Base-by-base conservation (phyloP, 1,140 invertebrate species). In the Pemphigus obesinymphae region DNA sequence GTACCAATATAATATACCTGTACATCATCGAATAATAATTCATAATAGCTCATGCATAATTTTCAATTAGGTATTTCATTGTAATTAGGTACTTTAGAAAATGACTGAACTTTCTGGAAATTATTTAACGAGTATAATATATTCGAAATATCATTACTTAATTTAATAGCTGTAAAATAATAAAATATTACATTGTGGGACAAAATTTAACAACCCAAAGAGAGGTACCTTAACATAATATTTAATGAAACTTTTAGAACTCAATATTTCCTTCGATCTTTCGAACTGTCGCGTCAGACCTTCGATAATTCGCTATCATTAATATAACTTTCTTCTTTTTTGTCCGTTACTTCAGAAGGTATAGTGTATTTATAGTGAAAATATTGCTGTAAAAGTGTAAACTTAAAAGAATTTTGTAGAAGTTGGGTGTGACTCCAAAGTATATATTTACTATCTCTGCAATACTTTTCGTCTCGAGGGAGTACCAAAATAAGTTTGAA, bases 351-450 rank as follows among this genome's bases (percentile, higher is more conserved):
- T 43, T 68, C n/a, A 23, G 4, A n/a, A 8, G 40, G 37, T 40
- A 45, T 45, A 45, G 68, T 70, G 40, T 70, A 70, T 43, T 43
- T 70, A 23, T 23, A 26, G 37, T 17, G 66, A 70, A 70, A 70
- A 37, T 70, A 70, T 70, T 13, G n/a, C 66, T 6, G n/a, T 70
- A n/a, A n/a, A n/a, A n/a, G n/a, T n/a, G n/a, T n/a, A 70, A 70
- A 70, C 37, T 70, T 23, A n/a, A 70, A 68, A 26, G 66, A 70
- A 70, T 70, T 70, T 70, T 70, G 23, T 70, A 17, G 68, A 70
- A 70, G 68, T 70, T 45, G 40, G 68, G 68, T 70, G 68, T 43
- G 68, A 70, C 68, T 23, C 68, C n/a, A 17, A 45, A 70, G 68
- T 45, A 70, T 70, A 70, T 23, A 13, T 70, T 45, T 45, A 37